A percentile compares a stretch with the other conserved stretches of the same genome.
phyloP scores from a whole-genome alignment of 2,888 invertebrate genomes.

The Acanthopleura granulata region DNA sequence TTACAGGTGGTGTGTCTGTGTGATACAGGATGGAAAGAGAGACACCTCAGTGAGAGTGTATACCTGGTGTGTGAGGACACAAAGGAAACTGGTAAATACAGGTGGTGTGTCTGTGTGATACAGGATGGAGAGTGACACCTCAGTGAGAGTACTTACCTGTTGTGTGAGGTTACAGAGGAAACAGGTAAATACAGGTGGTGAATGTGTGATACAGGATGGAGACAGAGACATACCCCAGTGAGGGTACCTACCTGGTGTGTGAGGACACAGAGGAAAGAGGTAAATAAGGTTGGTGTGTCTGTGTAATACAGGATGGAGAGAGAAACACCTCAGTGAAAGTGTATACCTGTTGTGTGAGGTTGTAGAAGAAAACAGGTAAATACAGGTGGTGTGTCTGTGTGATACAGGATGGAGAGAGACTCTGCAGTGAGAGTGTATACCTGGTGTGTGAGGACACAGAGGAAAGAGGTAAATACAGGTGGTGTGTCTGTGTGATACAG shows the following conservation, averaged over 20 bases:
- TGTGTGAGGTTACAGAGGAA: background rate
- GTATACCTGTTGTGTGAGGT: background rate
- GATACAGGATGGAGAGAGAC: no score
- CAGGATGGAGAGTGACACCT: slow-evolving; percentile 32
- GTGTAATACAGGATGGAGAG: no score
- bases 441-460: no score
- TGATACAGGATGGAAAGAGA: slow-evolving; percentile 54
- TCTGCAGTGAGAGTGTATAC: no score
- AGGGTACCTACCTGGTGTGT: background rate
- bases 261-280: background rate
- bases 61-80: slow-evolving; percentile 6
- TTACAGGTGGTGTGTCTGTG: slow-evolving; percentile 67
- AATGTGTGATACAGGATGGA: slow-evolving; percentile 65
- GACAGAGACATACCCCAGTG: background rate
- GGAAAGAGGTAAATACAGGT: background rate
- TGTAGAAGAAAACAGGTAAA: background rate
- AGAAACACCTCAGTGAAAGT: background rate
- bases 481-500: background rate
- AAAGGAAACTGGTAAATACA: background rate
- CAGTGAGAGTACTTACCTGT: background rate
- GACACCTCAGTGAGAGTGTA: background rate
- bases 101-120: background rate
- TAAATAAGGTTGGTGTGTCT: background rate
- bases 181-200: slow-evolving; percentile 59
- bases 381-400: background rate